A percentile compares a stretch with the other conserved stretches of the same genome.
Evolutionary conservation across 2,113 vertebrate species (phyloP).

Genomic region (Melanocharis versteri): DNA sequence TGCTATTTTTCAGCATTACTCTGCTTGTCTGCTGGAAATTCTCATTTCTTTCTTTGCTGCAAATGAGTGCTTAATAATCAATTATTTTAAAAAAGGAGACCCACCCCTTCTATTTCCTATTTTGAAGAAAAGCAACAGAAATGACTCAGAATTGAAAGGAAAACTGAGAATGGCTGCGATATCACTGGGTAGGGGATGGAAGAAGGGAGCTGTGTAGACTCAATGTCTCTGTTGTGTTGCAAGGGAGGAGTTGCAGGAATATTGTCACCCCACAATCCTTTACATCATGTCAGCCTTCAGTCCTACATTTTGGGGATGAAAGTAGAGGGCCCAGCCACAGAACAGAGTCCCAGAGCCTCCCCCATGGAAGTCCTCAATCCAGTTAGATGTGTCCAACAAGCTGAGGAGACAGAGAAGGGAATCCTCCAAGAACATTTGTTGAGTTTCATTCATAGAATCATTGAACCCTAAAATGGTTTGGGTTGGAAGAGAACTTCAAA

Average conservation of each 20-base stretch:
- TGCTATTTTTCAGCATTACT: not conserved
- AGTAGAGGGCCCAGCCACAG: not conserved
- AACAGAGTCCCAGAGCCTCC: not conserved
- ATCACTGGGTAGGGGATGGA: not conserved
- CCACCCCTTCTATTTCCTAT: not conserved
- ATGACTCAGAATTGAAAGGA: not conserved
- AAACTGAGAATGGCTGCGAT: not conserved
- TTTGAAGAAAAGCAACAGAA: not conserved
- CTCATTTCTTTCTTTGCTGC: not conserved
- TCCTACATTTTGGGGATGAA: not conserved
- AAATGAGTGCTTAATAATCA: not conserved
- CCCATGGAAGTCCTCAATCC: rapidly evolving
- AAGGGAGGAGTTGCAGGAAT: not conserved
- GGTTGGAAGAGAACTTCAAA: not conserved
- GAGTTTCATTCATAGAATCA: not conserved
- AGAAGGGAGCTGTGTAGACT: not conserved
- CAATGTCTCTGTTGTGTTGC: rapidly evolving
- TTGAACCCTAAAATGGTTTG: not conserved
- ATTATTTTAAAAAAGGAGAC: not conserved
- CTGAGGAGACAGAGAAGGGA: not conserved
- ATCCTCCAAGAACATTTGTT: not conserved
- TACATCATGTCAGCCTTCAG: not conserved
- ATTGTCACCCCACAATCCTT: rapidly evolving
- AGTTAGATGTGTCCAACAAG: not conserved
- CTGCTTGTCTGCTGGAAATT: not conserved